Conservation (phyloP, 2,113 vertebrate genomes). For the Tonatia bakeri region DNA sequence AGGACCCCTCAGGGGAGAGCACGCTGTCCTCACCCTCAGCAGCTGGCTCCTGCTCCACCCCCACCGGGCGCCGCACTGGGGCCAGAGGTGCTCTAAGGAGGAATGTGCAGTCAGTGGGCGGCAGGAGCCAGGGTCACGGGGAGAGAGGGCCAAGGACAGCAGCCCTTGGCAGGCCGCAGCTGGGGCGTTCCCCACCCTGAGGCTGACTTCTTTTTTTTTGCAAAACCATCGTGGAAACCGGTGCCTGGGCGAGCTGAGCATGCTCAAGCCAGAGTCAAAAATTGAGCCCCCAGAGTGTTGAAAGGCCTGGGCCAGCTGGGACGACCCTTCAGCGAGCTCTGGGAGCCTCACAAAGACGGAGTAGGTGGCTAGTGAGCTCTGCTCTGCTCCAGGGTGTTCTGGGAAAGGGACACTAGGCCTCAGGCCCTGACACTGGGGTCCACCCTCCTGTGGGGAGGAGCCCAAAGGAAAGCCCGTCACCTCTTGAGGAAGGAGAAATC, state of each 20-base stretch:
- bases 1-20: background rate
- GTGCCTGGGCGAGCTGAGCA: background rate
- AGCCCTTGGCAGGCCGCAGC: background rate
- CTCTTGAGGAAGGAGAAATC: background rate
- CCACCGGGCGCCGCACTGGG: background rate
- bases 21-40: background rate
- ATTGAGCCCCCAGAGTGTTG: background rate
- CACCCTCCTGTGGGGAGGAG: background rate
- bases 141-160: background rate
- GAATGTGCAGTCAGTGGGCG: background rate
- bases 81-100: background rate
- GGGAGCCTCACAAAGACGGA: background rate
- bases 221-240: background rate
- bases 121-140: background rate
- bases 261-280: background rate
- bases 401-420: background rate
- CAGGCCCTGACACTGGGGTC: background rate
- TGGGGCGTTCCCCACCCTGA: background rate
- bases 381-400: background rate
- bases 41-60: background rate
- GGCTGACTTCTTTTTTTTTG: background rate
- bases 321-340: background rate
- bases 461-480: background rate
- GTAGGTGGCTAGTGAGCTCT: background rate
- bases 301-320: background rate